Conservation (phyloP, 2,797 vertebrate species). For the Pipistrellus kuhlii region DNA sequence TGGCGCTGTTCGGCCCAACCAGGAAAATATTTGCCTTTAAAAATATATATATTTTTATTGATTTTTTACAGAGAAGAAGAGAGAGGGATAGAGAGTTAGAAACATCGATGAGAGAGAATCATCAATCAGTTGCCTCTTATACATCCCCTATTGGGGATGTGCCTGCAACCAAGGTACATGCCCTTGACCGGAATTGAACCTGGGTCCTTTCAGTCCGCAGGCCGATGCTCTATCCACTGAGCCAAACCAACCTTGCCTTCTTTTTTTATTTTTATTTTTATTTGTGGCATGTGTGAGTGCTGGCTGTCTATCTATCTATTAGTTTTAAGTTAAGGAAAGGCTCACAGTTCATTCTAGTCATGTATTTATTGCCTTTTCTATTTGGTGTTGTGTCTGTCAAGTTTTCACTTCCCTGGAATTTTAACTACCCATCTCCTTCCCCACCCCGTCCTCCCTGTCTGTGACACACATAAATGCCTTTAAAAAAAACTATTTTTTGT, state of each 20-base stretch:
- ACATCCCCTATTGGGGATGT: too few species aligned
- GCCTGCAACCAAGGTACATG: too few species aligned
- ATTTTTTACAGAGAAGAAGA: too few species aligned
- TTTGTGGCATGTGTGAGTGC: background rate
- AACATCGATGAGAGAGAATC: too few species aligned
- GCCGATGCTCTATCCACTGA: too few species aligned
- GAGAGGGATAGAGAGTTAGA: too few species aligned
- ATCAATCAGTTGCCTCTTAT: too few species aligned
- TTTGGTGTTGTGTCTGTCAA: slow-evolving; percentile 59
- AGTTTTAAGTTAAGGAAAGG: background rate
- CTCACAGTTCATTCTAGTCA: slow-evolving; percentile 38
- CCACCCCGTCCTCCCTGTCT: background rate
- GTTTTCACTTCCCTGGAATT: slow-evolving; percentile 54
- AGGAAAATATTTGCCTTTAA: background rate
- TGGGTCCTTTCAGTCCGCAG: too few species aligned
- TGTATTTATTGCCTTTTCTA: slow-evolving; percentile 6
- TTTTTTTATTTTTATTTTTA: too few species aligned
- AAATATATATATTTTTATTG: too few species aligned
- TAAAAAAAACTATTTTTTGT: slow-evolving; percentile 42
- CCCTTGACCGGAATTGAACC: too few species aligned
- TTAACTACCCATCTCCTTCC: slow-evolving; percentile 32
- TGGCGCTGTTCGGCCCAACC: background rate
- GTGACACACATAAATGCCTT: slow-evolving; percentile 73
- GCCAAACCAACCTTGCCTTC: background rate
- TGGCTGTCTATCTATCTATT: too few species aligned